Base-by-base conservation (phyloP, 2,113 vertebrate genomes). In the Pachypanchax playfairii region DNA sequence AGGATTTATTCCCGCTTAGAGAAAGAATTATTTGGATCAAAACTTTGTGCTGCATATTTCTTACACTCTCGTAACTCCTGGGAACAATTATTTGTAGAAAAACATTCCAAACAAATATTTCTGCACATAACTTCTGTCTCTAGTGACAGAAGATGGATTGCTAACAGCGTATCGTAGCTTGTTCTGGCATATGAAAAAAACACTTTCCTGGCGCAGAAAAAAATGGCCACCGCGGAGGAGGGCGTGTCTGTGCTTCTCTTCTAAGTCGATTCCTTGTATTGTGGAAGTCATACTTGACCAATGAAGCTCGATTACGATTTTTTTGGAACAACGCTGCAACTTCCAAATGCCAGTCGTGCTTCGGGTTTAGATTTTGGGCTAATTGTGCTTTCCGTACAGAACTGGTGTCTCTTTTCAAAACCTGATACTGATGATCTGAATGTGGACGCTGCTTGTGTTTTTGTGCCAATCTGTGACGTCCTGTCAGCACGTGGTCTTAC, bases 21-120 rank as follows among this genome's bases (percentile, higher is more conserved):
- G n/a, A n/a, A n/a, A n/a, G n/a, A n/a, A n/a, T n/a, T n/a, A n/a
- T n/a, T n/a, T n/a, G n/a, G n/a, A n/a, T n/a, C n/a, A n/a, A n/a
- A n/a, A n/a, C n/a, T n/a, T n/a, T n/a, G n/a, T n/a, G n/a, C 10
- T 59, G 46, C 46, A 4, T 57, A 57, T 66, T 54, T 62, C 33
- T 60, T 20, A 53, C 11, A 11, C 39, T 1, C 17, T 61, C 14
- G 44, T 43, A 28, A 58, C 54, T 44, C 43, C 18, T 25, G 22
- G 54, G 59, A 68, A 76, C 25, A 1, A 26, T 12, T 8, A 59
- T 66, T 76, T 70, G 39, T 22, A 53, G 44, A 43, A 26, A 75
- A 79, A 84, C 82, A 85, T 90, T 87, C 87, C 85, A 81, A 38
- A 70, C n/a, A 1, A 29, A 18, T 17, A 28, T 49, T 49, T 57